Base-by-base conservation (phyloP, 2,113 vertebrate genomes). In the Gymnogyps californianus region DNA sequence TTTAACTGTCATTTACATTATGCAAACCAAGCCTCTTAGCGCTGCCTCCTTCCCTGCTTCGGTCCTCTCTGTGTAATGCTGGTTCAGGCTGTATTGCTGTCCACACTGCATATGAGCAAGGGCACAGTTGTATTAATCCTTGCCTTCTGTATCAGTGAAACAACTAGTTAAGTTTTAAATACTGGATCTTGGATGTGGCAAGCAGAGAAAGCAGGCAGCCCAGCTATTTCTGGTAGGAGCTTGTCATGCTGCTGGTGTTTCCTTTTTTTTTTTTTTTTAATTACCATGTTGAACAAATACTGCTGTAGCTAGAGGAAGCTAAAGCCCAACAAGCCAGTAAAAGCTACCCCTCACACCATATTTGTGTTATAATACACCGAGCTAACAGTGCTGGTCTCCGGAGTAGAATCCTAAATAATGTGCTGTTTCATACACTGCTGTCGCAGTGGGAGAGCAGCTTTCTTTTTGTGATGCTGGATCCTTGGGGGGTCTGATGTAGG, bases 61-160 rank as follows among this genome's bases (percentile, higher is more conserved):
- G 5, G 51, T 22, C 44, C 22, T 74, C 57, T 10, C 54, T 26
- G 31, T 0, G 29, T 1, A 1, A 38, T 20, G 52, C 47, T 7
- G 16, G 70, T 74, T 20, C 36, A 12, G 57, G 34, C 2, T 29
- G 31, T 36, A 1, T 47, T 40, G 21, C n/a, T 59, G 55, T 17
- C 19, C 3, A 1, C 12, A 1, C 14, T 8, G 4, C 5, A 2
- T 32, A 21, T 5, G 8, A 59, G 46, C n/a, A n/a, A 22, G 59
- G 71, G 31, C 87, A 81, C 16, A 5, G 52, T 24, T 55, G 22
- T 85, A 15, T 49, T 55, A 76, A 52, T 72, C 49, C 62, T 78
- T n/a, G 12, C 54, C 49, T 90, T 42, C n/a, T 66, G 10, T 44
- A 11, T 67, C 20, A 0, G 7, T 28, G 36, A 77, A 69, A 44